Percentiles rank a stretch among this genome's conserved stretches.
phyloP scores from a whole-genome alignment of 2,113 vertebrate genomes.

The Colaptes auratus region DNA sequence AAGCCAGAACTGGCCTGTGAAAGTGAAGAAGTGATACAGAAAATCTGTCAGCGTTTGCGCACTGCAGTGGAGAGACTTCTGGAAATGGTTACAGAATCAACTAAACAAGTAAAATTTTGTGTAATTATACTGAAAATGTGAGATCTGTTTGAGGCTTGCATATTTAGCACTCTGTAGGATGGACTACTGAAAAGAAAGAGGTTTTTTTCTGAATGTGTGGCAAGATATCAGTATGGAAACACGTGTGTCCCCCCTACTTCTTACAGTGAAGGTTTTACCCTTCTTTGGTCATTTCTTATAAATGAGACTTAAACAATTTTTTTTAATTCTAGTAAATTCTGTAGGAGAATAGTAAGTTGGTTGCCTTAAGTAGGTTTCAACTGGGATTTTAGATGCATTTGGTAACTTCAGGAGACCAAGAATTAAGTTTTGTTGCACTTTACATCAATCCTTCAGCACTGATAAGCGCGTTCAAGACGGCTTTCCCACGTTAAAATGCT shows the following conservation, averaged over 20 bases:
- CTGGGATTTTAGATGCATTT: neutral
- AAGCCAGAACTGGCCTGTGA: conserved; percentile 81
- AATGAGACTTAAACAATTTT: neutral
- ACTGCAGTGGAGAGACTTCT: conserved; percentile 86
- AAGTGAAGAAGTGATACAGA: conserved; percentile 82
- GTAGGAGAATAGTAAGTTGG: neutral
- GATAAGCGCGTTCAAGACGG: neutral
- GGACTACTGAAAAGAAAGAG: neutral
- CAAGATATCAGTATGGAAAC: neutral
- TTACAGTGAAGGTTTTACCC: neutral
- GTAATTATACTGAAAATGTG: neutral
- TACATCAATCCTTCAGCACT: neutral
- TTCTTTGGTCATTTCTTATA: neutral
- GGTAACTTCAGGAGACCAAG: neutral
- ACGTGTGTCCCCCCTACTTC: neutral
- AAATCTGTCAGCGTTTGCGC: conserved; percentile 78
- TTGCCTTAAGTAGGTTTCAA: neutral
- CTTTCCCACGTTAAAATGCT: neutral
- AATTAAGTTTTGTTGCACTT: neutral
- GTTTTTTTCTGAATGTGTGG: neutral
- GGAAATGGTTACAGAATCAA: conserved; percentile 86
- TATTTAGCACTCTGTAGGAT: neutral
- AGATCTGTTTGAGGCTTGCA: neutral
- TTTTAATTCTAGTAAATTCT: neutral
- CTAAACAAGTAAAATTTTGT: conserved; percentile 79